Evolutionary conservation across 2,797 vertebrate species (phyloP), one percentile per base, ranked within the genome.

Genomic region (Serranus cabrilla): DNA sequence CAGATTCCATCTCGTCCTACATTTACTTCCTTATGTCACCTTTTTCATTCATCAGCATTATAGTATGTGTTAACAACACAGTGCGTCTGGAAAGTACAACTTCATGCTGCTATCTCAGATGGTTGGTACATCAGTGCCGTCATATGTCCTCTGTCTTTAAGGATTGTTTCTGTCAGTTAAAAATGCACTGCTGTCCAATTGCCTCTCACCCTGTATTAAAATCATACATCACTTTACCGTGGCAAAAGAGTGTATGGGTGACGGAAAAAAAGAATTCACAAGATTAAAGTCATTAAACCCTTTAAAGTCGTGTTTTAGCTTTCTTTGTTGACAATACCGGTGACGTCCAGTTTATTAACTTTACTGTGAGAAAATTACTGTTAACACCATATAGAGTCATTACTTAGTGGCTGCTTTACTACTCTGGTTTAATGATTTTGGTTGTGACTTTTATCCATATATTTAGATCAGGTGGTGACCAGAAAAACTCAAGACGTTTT

Each of bases 201-300:
- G 57, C 18, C 50, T 31, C 51, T 71, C 39, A 39, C 64, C 64
- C 27, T 64, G 67, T 49, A 75, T 65, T 71, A 18, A 39, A 71
- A 18, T 20, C n/a, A 45, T 75, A 16, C 65, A 52, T 73, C 76
- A 59, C 62, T 74, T 68, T 55, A 59, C 27, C 20, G 34, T 54
- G 45, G 57, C 20, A 71, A 68, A 51, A 34, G 40, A 75, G 61
- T 54, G 47, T 56, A 54, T 60, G 67, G 54, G 60, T 58, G 50
- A 81, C 49, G 20, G 56, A 50, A 61, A 74, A 45, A 46, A 61
- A 56, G 1, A 71, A 81, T 61, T 78, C 25, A 78, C 61, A 61
- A 27, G 31, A 92, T 78, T 85, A 89, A 91, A 91, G 45, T 59
- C 5, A 75, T 79, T 54, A 74, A 82, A 81, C 70, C 59, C 67